Conservation (phyloP, 2,797 vertebrate species). For the Lacerta agilis region DNA sequence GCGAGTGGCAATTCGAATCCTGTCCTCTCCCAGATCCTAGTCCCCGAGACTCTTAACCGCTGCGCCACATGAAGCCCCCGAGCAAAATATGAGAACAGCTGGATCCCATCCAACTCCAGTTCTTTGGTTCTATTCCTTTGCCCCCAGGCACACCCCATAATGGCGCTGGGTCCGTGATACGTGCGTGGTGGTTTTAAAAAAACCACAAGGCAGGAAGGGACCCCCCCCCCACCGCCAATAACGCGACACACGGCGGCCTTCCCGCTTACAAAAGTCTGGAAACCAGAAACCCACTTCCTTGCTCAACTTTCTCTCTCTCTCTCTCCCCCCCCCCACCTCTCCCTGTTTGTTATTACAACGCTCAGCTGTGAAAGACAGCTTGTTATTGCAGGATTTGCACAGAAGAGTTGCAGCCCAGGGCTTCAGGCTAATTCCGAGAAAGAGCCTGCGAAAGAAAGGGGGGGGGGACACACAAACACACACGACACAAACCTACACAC, state of each 20-base stretch:
- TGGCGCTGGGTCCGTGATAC: background rate
- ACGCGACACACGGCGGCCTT: too few relatives aligned
- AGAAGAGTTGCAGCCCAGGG: background rate
- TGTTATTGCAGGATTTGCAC: background rate
- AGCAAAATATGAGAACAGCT: too few relatives aligned
- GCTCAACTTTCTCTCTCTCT: background rate
- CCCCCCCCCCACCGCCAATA: background rate
- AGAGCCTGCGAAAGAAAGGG: background rate
- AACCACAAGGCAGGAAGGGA: too few relatives aligned
- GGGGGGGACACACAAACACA: background rate
- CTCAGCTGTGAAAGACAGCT: background rate
- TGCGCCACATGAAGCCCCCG: too few relatives aligned
- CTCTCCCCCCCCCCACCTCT: background rate
- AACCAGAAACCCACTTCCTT: slow-evolving; percentile 16
- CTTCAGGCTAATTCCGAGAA: background rate
- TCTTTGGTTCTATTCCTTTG: background rate
- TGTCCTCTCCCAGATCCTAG: too few relatives aligned
- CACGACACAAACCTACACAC: background rate
- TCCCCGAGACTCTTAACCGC: too few relatives aligned
- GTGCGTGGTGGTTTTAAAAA: background rate
- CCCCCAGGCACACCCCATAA: too few relatives aligned
- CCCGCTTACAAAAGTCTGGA: background rate
- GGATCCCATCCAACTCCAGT: background rate
- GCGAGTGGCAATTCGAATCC: too few relatives aligned
- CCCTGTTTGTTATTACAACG: background rate